phyloP scores from a whole-genome alignment of 2,113 vertebrate species.

The Morone saxatilis region DNA sequence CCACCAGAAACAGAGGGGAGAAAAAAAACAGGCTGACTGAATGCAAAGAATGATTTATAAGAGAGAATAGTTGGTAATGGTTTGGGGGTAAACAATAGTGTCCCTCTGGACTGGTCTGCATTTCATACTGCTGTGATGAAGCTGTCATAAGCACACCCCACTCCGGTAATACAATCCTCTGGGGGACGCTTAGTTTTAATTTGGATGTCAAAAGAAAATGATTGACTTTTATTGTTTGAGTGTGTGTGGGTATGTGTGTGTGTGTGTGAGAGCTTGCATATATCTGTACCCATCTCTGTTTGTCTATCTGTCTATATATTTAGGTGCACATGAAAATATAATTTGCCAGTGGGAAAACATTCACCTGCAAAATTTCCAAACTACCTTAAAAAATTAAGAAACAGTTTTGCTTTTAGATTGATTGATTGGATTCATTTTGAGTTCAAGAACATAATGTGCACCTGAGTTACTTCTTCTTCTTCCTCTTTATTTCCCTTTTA shows the following conservation, averaged over 20 bases:
- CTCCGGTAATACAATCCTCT: slow-evolving; percentile 69
- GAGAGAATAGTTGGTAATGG: slow-evolving; percentile 68
- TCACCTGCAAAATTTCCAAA: slow-evolving; percentile 15
- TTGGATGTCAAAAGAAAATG: slow-evolving; percentile 77
- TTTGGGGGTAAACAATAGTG: slow-evolving; percentile 74
- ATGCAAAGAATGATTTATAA: slow-evolving; percentile 74
- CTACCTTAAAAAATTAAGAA: not conserved
- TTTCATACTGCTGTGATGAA: slow-evolving; percentile 78
- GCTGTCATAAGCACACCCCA: slow-evolving; percentile 73
- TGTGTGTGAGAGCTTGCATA: slow-evolving; percentile 21
- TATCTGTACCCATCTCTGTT: slow-evolving; percentile 35
- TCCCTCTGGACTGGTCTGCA: slow-evolving; percentile 75
- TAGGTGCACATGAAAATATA: slow-evolving; percentile 40
- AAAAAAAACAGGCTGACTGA: slow-evolving; percentile 30
- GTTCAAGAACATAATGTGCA: not conserved
- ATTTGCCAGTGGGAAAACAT: slow-evolving; percentile 29
- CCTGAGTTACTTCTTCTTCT: not conserved
- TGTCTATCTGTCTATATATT: slow-evolving; percentile 23
- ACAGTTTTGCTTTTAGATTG: not conserved
- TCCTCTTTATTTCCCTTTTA: not conserved
- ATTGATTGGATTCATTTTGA: not conserved
- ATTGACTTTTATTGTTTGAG: slow-evolving; percentile 73
- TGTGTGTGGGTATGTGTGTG: slow-evolving; percentile 31
- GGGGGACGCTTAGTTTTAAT: slow-evolving; percentile 78
- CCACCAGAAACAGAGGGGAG: slow-evolving; percentile 59